phyloP scores from a whole-genome alignment of 2,888 invertebrate genomes.

The Hyposoter dolosus region DNA sequence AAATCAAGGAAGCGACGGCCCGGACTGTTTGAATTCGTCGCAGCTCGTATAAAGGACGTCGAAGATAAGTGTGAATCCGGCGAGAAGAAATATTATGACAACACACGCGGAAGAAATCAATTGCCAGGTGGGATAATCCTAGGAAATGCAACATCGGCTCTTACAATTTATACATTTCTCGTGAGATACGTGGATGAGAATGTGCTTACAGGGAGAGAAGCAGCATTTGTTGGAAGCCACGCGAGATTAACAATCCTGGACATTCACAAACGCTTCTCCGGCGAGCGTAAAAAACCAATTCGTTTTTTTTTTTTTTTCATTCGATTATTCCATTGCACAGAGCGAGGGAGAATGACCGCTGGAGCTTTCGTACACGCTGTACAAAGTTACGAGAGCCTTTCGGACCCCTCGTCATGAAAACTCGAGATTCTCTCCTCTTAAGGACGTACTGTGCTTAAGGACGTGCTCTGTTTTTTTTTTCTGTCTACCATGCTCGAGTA shows the following conservation, averaged over 20 bases:
- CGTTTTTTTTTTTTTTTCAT: neutral
- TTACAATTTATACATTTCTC: slow-evolving; percentile 43
- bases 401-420: slow-evolving; percentile 19
- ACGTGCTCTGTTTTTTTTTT: slow-evolving; percentile 38
- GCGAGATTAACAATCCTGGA: slow-evolving; percentile 59
- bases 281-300: slow-evolving; percentile 1
- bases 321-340: slow-evolving; percentile 4
- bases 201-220: neutral
- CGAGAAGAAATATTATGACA: slow-evolving; percentile 18
- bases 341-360: slow-evolving; percentile 40
- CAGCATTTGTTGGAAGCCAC: slow-evolving; percentile 50
- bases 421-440: slow-evolving; percentile 37
- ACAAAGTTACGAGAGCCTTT: slow-evolving; percentile 34
- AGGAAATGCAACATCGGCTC: slow-evolving; percentile 19
- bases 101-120: slow-evolving; percentile 58
- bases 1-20: neutral
- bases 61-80: neutral
- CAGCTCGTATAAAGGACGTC: neutral
- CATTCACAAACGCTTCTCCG: slow-evolving; percentile 25
- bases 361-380: slow-evolving; percentile 11
- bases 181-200: neutral
- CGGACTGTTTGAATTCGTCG: slow-evolving; percentile 48
- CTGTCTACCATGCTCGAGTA: slow-evolving; percentile 50
- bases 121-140: slow-evolving; percentile 56
- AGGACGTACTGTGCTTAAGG: slow-evolving; percentile 10